Base-by-base conservation (phyloP, 2,797 vertebrate genomes). In the Acipenser transmontanus region DNA sequence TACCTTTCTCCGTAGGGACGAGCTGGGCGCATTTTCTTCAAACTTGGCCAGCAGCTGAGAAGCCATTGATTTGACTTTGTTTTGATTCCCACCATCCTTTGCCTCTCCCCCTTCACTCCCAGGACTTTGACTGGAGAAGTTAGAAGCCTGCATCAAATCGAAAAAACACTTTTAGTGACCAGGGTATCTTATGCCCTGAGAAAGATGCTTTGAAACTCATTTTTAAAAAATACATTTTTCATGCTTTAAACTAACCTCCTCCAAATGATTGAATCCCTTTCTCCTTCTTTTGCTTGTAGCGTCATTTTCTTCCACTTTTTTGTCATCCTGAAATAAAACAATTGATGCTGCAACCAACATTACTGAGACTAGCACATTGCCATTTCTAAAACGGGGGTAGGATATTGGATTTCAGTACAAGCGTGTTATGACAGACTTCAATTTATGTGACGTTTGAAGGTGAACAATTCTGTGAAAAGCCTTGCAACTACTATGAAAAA, bases 41-140 rank as follows among this genome's bases (percentile, higher is more conserved):
- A 99, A 96, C 78, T 97, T 99, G 69, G 97, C 97, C 74, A 90
- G 81, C 34, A 99, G 79, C 71, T 98, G 95, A 57, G 85, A 91
- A 47, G 97, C 93, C 93, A 99, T 97, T 50, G 92, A 95, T 76
- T 94, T 95, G 68, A 99, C 97, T 89, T 93, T 98, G 78, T 98
- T 99, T 74, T 84, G 87, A 76, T 86, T 88, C 6, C 70, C 64
- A 47, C 77, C 76, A 78, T 95, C 93, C 74, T 85, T 94, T 49
- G 82, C 76, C 50, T 88, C 85, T 34, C 7, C 69, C 2, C 70
- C 71, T 1, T 93, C 90, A 59, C 63, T 82, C 63, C 64, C 72
- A 47, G 73, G 59, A 17, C 81, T 86, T 71, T 85, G 91, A 71
- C 77, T 87, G 61, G 90, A 82, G 74, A 89, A 74, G 68, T 79